Conservation (phyloP, 1,140 invertebrate genomes). For the Riptortus pedestris region DNA sequence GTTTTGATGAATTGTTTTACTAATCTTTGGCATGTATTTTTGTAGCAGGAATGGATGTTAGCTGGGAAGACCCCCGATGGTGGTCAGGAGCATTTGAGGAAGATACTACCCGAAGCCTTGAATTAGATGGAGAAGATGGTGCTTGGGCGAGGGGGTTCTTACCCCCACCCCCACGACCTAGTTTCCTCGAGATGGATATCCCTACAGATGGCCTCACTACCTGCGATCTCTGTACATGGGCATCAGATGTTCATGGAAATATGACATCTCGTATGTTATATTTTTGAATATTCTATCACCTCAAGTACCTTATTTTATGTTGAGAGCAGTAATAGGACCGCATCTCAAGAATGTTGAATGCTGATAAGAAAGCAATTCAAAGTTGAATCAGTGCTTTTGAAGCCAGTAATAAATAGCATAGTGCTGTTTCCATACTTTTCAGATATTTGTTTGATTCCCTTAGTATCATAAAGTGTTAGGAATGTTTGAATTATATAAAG, state of each 20-base stretch:
- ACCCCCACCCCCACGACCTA: slow-evolving; percentile 52
- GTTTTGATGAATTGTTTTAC: too few relatives aligned
- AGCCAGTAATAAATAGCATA: too few relatives aligned
- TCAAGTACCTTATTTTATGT: neutral
- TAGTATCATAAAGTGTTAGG: too few relatives aligned
- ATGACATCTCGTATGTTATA: neutral
- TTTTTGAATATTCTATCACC: neutral
- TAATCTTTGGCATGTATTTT: too few relatives aligned
- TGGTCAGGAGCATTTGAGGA: slow-evolving; percentile 47
- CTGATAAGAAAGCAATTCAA: too few relatives aligned
- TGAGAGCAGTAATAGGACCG: too few relatives aligned
- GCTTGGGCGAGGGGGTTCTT: slow-evolving; percentile 50
- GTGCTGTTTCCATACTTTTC: too few relatives aligned
- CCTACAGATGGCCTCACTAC: slow-evolving; percentile 54
- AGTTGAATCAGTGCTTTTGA: too few relatives aligned
- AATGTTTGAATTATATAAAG: too few relatives aligned
- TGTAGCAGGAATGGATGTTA: slow-evolving; percentile 25
- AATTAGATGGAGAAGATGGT: slow-evolving; percentile 48
- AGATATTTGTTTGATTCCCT: too few relatives aligned
- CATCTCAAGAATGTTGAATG: too few relatives aligned
- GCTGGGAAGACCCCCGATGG: slow-evolving; percentile 42
- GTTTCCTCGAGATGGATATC: slow-evolving; percentile 45
- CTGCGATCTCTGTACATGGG: slow-evolving; percentile 60
- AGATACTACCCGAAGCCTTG: slow-evolving; percentile 46
- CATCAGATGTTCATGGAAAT: slow-evolving; percentile 32